phyloP scores from a whole-genome alignment of 2,888 invertebrate species.

The Drosophila suboccidentalis region DNA sequence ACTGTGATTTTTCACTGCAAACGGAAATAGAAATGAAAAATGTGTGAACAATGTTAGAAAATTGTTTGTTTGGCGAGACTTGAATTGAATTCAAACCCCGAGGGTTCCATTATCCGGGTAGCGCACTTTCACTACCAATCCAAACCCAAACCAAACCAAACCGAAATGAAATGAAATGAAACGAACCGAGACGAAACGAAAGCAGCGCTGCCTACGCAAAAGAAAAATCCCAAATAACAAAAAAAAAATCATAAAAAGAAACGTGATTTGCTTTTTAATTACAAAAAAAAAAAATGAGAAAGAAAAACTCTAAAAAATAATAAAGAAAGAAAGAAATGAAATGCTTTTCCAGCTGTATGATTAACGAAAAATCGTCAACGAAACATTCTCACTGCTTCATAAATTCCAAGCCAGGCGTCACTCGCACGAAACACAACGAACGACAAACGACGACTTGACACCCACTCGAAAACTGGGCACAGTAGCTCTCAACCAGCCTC shows the following conservation, averaged over 20 bases:
- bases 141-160: slow-evolving; percentile 12
- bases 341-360: slow-evolving; percentile 43
- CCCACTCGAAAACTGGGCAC: slow-evolving; percentile 35
- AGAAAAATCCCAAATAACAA: slow-evolving; percentile 42
- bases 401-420: slow-evolving; percentile 49
- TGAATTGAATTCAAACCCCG: not conserved
- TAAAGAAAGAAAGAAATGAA: slow-evolving; percentile 6
- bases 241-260: slow-evolving; percentile 50
- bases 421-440: slow-evolving; percentile 28
- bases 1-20: slow-evolving; percentile 54
- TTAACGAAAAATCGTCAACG: slow-evolving; percentile 31
- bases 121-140: slow-evolving; percentile 66
- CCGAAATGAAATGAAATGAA: slow-evolving; percentile 8
- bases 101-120: slow-evolving; percentile 31
- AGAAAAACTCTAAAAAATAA: slow-evolving; percentile 2
- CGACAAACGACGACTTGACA: slow-evolving; percentile 3
- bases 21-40: slow-evolving; percentile 62
- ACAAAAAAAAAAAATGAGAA: slow-evolving; percentile 31
- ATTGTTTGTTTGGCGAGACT: slow-evolving; percentile 6
- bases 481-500: slow-evolving; percentile 40
- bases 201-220: slow-evolving; percentile 69
- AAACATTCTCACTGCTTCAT: slow-evolving; percentile 49
- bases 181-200: slow-evolving; percentile 57
- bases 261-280: slow-evolving; percentile 79
- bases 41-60: slow-evolving; percentile 50